Percentiles rank a stretch among this genome's conserved stretches.
These are phyloP conservation scores for Cochlearius cochlearius DNA, from an alignment of 2,113 vertebrate species.

Conservation along the genomic window DNA sequence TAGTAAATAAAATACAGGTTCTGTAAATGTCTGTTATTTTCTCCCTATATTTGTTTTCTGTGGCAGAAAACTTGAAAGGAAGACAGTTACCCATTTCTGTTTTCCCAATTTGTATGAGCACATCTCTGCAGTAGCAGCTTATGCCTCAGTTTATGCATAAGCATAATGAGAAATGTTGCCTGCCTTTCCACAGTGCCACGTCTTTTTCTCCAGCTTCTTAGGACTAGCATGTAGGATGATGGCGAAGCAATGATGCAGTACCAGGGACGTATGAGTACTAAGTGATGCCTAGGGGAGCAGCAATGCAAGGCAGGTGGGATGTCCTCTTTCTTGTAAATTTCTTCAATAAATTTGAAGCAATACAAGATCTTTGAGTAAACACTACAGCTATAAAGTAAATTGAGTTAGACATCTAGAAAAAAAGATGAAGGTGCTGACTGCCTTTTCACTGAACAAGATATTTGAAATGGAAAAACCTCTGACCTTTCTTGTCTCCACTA, in stretches of 20 bases:
- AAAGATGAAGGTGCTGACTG: not conserved
- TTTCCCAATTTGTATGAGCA: not conserved
- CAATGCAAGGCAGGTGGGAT: not conserved
- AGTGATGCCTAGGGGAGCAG: not conserved
- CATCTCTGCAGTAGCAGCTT: not conserved
- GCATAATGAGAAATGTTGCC: not conserved
- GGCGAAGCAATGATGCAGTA: not conserved
- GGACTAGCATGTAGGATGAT: not conserved
- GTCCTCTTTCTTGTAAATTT: not conserved
- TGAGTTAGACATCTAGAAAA: not conserved
- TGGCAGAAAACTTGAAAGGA: not conserved
- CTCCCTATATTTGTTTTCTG: not conserved
- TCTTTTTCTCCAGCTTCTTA: not conserved
- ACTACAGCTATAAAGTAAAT: not conserved
- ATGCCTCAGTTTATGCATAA: not conserved
- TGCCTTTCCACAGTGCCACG: not conserved
- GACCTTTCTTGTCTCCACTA: not conserved
- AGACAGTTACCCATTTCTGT: not conserved
- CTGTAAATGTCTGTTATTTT: not conserved
- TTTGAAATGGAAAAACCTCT: not conserved
- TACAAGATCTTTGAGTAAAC: not conserved
- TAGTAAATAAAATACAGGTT: not conserved
- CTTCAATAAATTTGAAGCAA: not conserved
- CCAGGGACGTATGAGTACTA: not conserved
- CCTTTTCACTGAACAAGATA: not conserved